Evolutionary conservation across 1,140 invertebrate genomes (phyloP).

Genomic region (Papilio polytes): DNA sequence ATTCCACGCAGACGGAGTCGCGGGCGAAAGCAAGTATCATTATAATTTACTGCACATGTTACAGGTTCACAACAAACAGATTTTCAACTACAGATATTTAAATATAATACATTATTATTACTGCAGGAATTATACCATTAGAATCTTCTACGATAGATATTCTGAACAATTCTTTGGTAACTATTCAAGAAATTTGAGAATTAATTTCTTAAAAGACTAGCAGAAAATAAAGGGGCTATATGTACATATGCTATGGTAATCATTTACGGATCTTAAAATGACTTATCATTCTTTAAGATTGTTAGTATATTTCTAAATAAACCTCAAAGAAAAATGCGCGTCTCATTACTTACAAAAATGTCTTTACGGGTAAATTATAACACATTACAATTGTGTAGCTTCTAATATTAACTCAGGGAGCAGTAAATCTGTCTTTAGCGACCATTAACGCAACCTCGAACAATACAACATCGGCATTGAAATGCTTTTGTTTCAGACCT

Average conservation of each 20-base stretch:
- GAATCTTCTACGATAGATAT: too few relatives aligned
- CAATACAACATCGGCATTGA: background rate
- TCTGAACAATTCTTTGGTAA: background rate
- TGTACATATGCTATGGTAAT: background rate
- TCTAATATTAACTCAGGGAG: slow-evolving; percentile 10
- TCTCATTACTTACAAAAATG: background rate
- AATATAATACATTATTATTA: too few relatives aligned
- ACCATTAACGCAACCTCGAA: slow-evolving; percentile 17
- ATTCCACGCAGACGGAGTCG: too few relatives aligned
- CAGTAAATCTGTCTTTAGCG: slow-evolving; percentile 10
- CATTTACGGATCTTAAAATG: background rate
- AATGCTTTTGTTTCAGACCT: slow-evolving; percentile 1
- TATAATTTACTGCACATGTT: background rate
- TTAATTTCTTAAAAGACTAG: background rate
- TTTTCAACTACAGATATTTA: too few relatives aligned
- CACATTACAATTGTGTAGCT: background rate
- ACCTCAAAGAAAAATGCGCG: too few relatives aligned
- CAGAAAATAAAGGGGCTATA: background rate
- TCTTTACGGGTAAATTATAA: background rate
- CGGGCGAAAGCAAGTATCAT: background rate
- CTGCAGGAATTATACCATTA: too few relatives aligned
- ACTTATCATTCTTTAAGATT: background rate
- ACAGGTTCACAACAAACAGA: background rate
- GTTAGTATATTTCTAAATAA: background rate
- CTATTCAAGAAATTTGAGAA: background rate